A percentile compares a stretch with the other conserved stretches of the same genome.
Evolutionary conservation across 2,113 vertebrate genomes (phyloP).

Genomic region (Alethe castanea): DNA sequence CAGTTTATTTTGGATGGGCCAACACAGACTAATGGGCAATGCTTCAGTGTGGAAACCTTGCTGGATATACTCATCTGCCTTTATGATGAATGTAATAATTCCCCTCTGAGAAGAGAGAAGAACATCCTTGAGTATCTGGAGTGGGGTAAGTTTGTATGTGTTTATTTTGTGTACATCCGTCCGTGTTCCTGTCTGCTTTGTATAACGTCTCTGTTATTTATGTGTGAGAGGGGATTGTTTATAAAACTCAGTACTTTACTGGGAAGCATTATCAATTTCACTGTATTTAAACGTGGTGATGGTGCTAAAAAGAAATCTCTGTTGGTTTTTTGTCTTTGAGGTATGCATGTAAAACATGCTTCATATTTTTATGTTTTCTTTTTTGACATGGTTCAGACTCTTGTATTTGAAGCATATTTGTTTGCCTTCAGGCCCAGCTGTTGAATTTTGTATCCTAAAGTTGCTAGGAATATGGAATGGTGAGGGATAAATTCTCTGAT

Average conservation of each 20-base stretch:
- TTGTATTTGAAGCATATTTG: background rate
- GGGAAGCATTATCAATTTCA: background rate
- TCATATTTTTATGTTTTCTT: background rate
- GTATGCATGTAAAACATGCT: background rate
- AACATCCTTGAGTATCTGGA: slow-evolving; percentile 94
- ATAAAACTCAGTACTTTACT: background rate
- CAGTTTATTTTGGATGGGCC: slow-evolving; percentile 95
- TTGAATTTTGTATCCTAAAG: slow-evolving; percentile 15
- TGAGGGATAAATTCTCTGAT: background rate
- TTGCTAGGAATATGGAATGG: background rate
- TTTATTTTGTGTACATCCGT: slow-evolving; percentile 12
- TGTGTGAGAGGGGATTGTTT: background rate
- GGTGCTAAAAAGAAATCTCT: background rate
- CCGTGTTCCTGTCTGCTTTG: background rate
- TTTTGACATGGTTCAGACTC: background rate
- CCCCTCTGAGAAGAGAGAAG: slow-evolving; percentile 93
- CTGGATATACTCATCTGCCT: slow-evolving; percentile 97
- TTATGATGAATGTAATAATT: slow-evolving; percentile 97
- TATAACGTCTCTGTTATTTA: slow-evolving; percentile 1
- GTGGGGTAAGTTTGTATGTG: slow-evolving; percentile 86
- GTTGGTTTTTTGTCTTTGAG: background rate
- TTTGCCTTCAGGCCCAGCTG: slow-evolving; percentile 1
- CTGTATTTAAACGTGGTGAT: background rate
- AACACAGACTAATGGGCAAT: slow-evolving; percentile 85
- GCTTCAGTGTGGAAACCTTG: slow-evolving; percentile 93